phyloP scores from a whole-genome alignment of 1,140 invertebrate genomes.

The Diprion similis region DNA sequence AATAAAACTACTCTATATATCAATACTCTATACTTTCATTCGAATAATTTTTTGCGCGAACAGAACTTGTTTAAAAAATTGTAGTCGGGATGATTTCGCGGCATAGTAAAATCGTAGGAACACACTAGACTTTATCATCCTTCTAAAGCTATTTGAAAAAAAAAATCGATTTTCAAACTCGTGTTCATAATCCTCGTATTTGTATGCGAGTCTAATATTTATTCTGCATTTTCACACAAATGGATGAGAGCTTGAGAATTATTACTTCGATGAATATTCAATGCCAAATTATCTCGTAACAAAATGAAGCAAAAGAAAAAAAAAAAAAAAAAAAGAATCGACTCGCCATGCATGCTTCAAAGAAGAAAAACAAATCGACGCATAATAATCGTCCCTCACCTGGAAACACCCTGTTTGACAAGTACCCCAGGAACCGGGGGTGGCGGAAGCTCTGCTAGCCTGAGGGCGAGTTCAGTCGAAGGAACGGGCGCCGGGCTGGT shows the following conservation, averaged over 20 bases:
- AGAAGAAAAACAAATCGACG: not conserved
- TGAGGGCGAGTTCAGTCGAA: slow-evolving; percentile 68
- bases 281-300: not conserved
- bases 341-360: not conserved
- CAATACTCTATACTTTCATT: too few species aligned
- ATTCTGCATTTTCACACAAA: not conserved
- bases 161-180: too few species aligned
- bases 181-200: too few species aligned
- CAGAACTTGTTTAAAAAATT: too few species aligned
- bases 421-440: slow-evolving; percentile 73
- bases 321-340: not conserved
- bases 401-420: slow-evolving; percentile 69
- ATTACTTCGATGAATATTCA: not conserved
- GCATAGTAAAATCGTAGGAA: too few species aligned
- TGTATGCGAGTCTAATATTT: too few species aligned
- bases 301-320: not conserved
- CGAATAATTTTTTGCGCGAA: too few species aligned
- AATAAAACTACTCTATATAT: too few species aligned
- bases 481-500: slow-evolving; percentile 27
- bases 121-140: too few species aligned
- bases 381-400: slow-evolving; percentile 26
- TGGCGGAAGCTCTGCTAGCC: slow-evolving; percentile 69
- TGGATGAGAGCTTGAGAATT: not conserved
- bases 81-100: too few species aligned
- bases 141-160: too few species aligned